Base-by-base conservation (phyloP, 92 coral and sea anemone species). In the Desmophyllum pertusum region DNA sequence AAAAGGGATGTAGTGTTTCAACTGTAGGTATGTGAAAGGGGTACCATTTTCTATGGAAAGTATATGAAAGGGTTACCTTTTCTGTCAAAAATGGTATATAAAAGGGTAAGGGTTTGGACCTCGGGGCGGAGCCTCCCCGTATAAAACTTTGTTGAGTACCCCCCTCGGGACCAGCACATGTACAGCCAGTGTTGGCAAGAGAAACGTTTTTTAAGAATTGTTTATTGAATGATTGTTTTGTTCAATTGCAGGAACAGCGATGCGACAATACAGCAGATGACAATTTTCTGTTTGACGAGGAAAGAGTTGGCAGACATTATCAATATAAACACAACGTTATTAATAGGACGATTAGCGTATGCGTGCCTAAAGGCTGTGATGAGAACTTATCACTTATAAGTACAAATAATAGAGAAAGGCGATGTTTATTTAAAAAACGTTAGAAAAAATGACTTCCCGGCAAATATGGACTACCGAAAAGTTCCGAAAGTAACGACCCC, bases 311-410 rank as follows among this genome's bases (percentile, higher is more conserved):
- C 14, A 35, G 21, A 35, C 41, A 13, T 14, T 66, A 66, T 66
- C 71, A 66, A 66, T 66, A 66, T 66, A 31, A 15, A 33, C 42
- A 64, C n/a, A n/a, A n/a, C n/a, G n/a, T n/a, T n/a, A n/a, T n/a
- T n/a, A n/a, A n/a, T 14, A 25, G 23, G 1, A 66, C 71, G 6
- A 14, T 66, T 40, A 13, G 6, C 27, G 6, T 66, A 15, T 40
- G 71, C 71, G 71, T 66, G 14, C 71, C 71, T 33, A 36, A 8
- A 15, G 27, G 33, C 71, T 66, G 71, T 5, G 25, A 36, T 35
- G 71, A 31, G 33, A 35, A 31, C 71, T 35, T 66, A 35, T 66
- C 71, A n/a, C 71, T 66, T 66, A 66, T 66, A 33, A 66, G 42
- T 14, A 18, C 71, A 31, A 36, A 3, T 35, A 19, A 36, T 14